Conservation (phyloP, 2,888 invertebrate genomes). For the Dicycla oo region DNA sequence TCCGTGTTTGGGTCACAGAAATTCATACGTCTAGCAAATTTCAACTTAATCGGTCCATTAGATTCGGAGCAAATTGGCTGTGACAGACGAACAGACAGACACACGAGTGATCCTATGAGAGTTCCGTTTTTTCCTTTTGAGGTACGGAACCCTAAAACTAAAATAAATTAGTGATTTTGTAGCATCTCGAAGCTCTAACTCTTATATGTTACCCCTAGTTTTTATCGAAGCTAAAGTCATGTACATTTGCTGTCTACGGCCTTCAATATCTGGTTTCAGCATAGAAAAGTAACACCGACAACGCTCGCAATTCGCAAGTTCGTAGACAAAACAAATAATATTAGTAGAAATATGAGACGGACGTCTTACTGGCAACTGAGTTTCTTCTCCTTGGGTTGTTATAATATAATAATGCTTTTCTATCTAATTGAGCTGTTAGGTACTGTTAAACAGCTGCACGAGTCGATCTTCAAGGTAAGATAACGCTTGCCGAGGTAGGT, state of each 20-base stretch:
- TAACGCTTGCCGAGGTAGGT: too few relatives aligned
- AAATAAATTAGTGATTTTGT: too few relatives aligned
- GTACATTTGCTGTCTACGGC: neutral
- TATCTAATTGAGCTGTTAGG: neutral
- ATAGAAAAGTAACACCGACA: neutral
- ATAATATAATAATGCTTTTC: conserved; percentile 1
- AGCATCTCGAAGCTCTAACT: too few relatives aligned
- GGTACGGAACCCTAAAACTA: too few relatives aligned
- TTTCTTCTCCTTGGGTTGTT: conserved; percentile 11
- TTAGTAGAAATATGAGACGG: conserved; percentile 31
- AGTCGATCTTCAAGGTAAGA: neutral
- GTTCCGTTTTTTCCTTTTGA: too few relatives aligned
- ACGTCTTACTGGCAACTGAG: conserved; percentile 10
- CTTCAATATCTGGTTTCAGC: conserved; percentile 11
- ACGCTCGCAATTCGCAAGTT: conserved; percentile 20
- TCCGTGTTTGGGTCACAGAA: too few relatives aligned
- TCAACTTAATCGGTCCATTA: too few relatives aligned
- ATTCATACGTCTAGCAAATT: too few relatives aligned
- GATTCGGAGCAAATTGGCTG: too few relatives aligned
- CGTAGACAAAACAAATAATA: conserved; percentile 41
- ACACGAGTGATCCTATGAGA: too few relatives aligned
- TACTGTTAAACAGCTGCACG: neutral
- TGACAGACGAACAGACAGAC: too few relatives aligned
- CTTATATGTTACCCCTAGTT: too few relatives aligned
- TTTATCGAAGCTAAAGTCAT: neutral